A percentile compares a stretch with the other conserved stretches of the same genome.
phyloP scores from a whole-genome alignment of 2,113 vertebrate genomes.

The Bos taurus region DNA sequence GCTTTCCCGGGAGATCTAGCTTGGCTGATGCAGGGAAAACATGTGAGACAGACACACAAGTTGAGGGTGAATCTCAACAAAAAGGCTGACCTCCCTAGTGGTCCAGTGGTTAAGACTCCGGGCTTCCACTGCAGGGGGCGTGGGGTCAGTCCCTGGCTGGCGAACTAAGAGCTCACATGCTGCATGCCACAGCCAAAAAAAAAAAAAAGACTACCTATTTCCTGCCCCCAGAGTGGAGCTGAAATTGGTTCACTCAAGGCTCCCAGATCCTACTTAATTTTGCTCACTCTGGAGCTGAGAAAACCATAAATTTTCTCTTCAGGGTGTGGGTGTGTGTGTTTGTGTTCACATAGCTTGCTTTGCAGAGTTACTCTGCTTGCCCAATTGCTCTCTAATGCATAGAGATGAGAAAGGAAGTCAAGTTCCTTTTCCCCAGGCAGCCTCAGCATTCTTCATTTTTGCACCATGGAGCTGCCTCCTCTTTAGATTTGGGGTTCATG shows the following conservation, averaged over 20 bases:
- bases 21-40: not conserved
- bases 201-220: not conserved
- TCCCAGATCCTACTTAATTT: not conserved
- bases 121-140: accelerated
- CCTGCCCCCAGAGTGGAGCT: not conserved
- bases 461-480: not conserved
- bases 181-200: accelerated
- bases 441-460: not conserved
- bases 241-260: not conserved
- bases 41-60: not conserved
- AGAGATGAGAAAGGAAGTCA: not conserved
- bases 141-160: not conserved
- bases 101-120: not conserved
- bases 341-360: not conserved
- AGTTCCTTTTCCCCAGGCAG: accelerated
- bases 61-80: not conserved
- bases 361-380: not conserved
- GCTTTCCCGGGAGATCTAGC: not conserved
- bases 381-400: not conserved
- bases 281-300: not conserved
- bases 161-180: not conserved
- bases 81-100: not conserved
- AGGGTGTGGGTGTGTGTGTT: no score
- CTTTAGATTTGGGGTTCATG: accelerated
- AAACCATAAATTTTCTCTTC: not conserved